phyloP scores from a whole-genome alignment of 2,113 vertebrate species.

The Motacilla alba region DNA sequence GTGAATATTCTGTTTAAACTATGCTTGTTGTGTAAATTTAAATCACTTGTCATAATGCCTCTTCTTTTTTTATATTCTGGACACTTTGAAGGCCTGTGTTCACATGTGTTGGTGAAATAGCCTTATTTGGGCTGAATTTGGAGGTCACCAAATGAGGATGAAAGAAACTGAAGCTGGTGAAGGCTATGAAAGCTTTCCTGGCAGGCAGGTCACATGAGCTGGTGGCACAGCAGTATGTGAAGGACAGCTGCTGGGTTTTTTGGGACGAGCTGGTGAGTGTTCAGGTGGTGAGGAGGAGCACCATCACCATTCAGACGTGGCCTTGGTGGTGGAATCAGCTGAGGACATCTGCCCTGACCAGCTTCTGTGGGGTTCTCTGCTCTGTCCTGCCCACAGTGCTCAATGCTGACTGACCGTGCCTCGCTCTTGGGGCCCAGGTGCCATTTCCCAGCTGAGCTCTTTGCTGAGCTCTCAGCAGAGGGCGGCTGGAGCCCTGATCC shows the following conservation, averaged over 20 bases:
- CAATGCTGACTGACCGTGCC: not conserved
- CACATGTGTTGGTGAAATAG: not conserved
- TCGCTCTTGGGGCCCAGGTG: accelerated
- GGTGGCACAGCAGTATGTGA: not conserved
- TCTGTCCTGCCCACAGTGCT: not conserved
- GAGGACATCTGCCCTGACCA: accelerated
- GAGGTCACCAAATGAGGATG: not conserved
- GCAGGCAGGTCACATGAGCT: not conserved
- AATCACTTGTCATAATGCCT: not conserved
- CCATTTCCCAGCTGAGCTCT: not conserved
- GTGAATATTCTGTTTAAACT: not conserved
- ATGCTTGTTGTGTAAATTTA: not conserved
- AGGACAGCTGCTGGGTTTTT: not conserved
- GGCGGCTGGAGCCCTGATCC: accelerated
- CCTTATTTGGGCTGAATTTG: not conserved
- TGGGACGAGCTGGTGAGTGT: not conserved
- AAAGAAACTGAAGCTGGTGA: not conserved
- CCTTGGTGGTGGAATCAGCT: no score
- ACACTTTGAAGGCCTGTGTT: not conserved
- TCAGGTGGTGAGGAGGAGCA: not conserved
- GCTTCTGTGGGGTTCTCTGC: accelerated
- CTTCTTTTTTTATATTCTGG: not conserved
- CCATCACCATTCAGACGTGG: no score
- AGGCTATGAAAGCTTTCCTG: not conserved
- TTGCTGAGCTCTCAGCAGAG: not conserved